These are phyloP conservation scores for Apocrypta bakeri DNA, from an alignment of 1,140 invertebrate species.

Conservation along the genomic window DNA sequence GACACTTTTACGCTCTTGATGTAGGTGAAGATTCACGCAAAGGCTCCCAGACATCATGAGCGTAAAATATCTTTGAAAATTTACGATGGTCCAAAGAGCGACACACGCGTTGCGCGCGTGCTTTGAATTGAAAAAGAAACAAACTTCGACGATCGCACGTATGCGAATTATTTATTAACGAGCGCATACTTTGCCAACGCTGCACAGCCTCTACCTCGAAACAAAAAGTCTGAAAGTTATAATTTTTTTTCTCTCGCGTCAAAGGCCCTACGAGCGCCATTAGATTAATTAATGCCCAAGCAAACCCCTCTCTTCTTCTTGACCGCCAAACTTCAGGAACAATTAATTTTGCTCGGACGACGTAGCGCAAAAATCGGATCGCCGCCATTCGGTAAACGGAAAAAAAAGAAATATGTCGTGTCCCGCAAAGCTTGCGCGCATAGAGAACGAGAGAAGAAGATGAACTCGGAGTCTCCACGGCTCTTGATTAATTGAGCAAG, in stretches of 20 bases:
- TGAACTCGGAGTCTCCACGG: not conserved
- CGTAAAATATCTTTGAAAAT: too few species aligned
- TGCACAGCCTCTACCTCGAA: too few species aligned
- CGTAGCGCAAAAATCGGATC: slow-evolving; percentile 15
- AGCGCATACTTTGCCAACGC: too few species aligned
- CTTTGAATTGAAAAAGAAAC: too few species aligned
- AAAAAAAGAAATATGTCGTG: not conserved
- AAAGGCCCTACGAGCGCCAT: not conserved
- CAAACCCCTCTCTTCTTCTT: not conserved
- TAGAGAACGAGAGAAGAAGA: slow-evolving; percentile 1
- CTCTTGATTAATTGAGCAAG: slow-evolving; percentile 45
- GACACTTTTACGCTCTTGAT: too few species aligned
- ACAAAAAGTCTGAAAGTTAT: not conserved
- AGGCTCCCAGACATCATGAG: too few species aligned
- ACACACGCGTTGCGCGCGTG: too few species aligned
- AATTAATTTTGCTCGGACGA: slow-evolving; percentile 30
- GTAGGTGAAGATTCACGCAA: too few species aligned
- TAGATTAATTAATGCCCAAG: slow-evolving; percentile 13
- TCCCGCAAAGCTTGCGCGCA: not conserved
- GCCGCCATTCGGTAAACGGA: not conserved
- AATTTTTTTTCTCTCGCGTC: not conserved
- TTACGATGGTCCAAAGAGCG: too few species aligned
- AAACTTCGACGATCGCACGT: too few species aligned
- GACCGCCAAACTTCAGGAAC: slow-evolving; percentile 8
- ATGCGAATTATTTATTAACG: too few species aligned